Conservation (phyloP, 2,888 invertebrate species). For the Plagodis dolabraria region DNA sequence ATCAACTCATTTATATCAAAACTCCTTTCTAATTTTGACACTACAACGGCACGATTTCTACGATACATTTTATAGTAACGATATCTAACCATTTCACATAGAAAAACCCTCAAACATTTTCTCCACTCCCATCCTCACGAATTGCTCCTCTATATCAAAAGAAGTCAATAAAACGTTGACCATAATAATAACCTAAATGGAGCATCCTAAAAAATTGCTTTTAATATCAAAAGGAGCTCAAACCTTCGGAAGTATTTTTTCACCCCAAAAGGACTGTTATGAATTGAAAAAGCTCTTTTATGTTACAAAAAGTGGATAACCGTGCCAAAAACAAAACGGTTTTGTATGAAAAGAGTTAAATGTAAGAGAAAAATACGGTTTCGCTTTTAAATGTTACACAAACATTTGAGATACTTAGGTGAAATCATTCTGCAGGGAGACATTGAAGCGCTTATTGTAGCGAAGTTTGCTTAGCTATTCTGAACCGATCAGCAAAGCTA, state of each 20-base stretch:
- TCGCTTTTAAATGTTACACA: not conserved
- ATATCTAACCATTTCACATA: not conserved
- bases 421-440: too few species aligned
- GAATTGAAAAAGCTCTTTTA: conserved; percentile 28
- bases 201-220: conserved; percentile 26
- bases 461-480: too few species aligned
- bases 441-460: too few species aligned
- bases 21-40: too few species aligned
- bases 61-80: not conserved
- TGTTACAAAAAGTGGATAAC: conserved; percentile 25
- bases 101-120: conserved; percentile 3
- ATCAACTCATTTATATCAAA: too few species aligned
- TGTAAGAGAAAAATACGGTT: conserved; percentile 18
- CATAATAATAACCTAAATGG: conserved; percentile 24
- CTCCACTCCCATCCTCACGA: conserved; percentile 5
- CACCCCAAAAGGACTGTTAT: conserved; percentile 19
- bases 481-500: too few species aligned
- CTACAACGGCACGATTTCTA: too few species aligned
- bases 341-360: conserved; percentile 14
- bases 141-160: conserved; percentile 20
- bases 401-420: too few species aligned
- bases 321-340: conserved; percentile 25
- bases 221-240: conserved; percentile 22
- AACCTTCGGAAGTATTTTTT: conserved; percentile 20
- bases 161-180: conserved; percentile 25